These are phyloP conservation scores for Standfussiana lucernea DNA, from an alignment of 2,888 invertebrate genomes.

Conservation along the genomic window DNA sequence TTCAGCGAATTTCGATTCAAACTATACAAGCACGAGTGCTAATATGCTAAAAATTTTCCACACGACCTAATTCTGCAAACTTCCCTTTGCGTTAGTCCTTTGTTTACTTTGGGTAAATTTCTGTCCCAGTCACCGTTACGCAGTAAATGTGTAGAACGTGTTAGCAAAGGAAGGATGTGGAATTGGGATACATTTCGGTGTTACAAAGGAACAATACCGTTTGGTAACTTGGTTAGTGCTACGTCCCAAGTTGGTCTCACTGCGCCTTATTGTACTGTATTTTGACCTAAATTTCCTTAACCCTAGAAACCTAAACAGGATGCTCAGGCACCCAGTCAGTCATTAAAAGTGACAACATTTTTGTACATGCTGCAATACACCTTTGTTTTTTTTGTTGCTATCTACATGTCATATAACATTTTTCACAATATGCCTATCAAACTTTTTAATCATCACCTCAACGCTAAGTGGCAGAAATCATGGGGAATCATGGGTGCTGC, in stretches of 20 bases:
- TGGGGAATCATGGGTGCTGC: not conserved
- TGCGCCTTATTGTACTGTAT: slow-evolving; percentile 1
- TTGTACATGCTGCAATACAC: not conserved
- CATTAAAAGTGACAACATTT: no score
- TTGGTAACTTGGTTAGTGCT: slow-evolving; percentile 29
- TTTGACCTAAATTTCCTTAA: not conserved
- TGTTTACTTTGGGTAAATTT: slow-evolving; percentile 59
- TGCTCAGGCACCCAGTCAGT: no score
- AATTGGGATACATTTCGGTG: slow-evolving; percentile 31
- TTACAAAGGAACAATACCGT: slow-evolving; percentile 51
- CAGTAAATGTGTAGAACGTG: slow-evolving; percentile 29
- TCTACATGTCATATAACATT: no score
- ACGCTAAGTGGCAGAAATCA: not conserved
- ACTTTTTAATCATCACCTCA: no score
- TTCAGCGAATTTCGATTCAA: not conserved
- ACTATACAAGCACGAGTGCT: slow-evolving; percentile 13
- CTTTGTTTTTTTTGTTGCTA: no score
- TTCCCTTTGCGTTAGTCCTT: slow-evolving; percentile 38
- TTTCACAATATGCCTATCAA: no score
- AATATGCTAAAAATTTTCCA: slow-evolving; percentile 36
- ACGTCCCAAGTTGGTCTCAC: slow-evolving; percentile 2
- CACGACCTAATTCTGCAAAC: slow-evolving; percentile 40
- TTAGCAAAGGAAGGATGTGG: slow-evolving; percentile 41
- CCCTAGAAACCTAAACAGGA: not conserved
- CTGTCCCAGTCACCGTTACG: slow-evolving; percentile 45